phyloP scores from a whole-genome alignment of 1,140 invertebrate species.

The Dinoponera quadriceps region DNA sequence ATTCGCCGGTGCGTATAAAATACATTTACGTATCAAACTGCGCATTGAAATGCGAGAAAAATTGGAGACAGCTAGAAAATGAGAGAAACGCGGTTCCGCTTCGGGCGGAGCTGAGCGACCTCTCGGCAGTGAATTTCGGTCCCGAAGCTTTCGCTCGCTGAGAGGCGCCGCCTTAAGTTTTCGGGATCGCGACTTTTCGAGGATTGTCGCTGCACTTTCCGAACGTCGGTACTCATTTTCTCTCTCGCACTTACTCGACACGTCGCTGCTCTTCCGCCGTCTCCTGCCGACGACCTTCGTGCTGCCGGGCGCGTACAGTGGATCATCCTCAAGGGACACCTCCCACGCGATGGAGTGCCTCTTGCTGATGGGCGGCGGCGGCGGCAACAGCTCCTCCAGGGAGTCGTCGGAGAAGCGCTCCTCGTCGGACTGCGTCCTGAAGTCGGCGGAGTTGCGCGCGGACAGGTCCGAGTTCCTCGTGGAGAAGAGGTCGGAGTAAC shows the following conservation, averaged over 20 bases:
- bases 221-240: no score
- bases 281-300: conserved; percentile 89
- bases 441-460: conserved; percentile 83
- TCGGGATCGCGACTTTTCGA: no score
- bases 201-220: no score
- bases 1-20: no score
- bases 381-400: conserved; percentile 90
- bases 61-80: no score
- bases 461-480: conserved; percentile 83
- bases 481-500: conserved; percentile 82
- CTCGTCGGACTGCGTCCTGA: conserved; percentile 87
- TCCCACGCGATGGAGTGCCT: conserved; percentile 93
- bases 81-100: no score
- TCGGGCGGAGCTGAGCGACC: no score
- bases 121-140: no score
- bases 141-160: no score
- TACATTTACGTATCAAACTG: no score
- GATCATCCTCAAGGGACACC: conserved; percentile 91
- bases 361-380: conserved; percentile 88
- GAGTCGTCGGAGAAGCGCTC: conserved; percentile 94
- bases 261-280: conserved; percentile 86
- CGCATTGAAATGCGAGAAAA: no score
- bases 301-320: conserved; percentile 89
- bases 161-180: no score
- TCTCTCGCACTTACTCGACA: conserved; percentile 86